These are phyloP conservation scores for Quadroppia sp. DNA, from an alignment of 2,888 invertebrate species.

Conservation along the genomic window DNA sequence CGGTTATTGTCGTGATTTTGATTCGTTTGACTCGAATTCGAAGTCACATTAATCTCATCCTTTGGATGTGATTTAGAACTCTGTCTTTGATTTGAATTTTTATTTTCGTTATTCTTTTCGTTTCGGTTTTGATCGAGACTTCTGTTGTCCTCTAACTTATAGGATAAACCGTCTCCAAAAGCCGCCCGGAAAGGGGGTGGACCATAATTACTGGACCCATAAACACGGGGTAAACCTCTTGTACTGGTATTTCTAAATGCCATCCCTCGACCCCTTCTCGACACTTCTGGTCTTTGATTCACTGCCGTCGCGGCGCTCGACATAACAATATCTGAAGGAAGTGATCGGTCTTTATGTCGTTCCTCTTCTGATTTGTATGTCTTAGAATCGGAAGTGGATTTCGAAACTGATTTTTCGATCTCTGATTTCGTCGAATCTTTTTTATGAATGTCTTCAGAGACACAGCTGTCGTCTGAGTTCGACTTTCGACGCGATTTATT, in stretches of 20 bases:
- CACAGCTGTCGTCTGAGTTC: constrained; percentile 21
- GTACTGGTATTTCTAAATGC: constrained; percentile 45
- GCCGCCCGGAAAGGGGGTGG: constrained; percentile 76
- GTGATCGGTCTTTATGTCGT: constrained; percentile 60
- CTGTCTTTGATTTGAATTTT: constrained; percentile 1
- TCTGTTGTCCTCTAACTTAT: background rate
- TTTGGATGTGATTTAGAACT: background rate
- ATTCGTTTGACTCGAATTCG: background rate
- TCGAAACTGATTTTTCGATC: background rate
- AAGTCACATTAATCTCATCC: background rate
- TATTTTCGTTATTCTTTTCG: background rate
- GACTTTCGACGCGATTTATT: constrained; percentile 18
- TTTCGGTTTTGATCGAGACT: constrained; percentile 28
- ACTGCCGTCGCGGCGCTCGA: constrained; percentile 69
- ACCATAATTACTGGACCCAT: constrained; percentile 64
- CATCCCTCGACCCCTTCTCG: constrained; percentile 54
- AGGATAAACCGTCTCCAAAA: constrained; percentile 54
- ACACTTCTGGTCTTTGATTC: background rate
- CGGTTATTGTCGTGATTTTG: constrained; percentile 16
- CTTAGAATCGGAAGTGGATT: constrained; percentile 33
- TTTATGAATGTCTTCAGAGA: constrained; percentile 2
- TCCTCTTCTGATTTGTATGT: constrained; percentile 45
- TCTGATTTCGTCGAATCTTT: background rate
- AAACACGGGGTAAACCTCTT: constrained; percentile 51
- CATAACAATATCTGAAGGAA: constrained; percentile 74